Evolutionary conservation across 2,888 invertebrate species (phyloP), one percentile per base, ranked within the genome.

Genomic region (Empis livida): DNA sequence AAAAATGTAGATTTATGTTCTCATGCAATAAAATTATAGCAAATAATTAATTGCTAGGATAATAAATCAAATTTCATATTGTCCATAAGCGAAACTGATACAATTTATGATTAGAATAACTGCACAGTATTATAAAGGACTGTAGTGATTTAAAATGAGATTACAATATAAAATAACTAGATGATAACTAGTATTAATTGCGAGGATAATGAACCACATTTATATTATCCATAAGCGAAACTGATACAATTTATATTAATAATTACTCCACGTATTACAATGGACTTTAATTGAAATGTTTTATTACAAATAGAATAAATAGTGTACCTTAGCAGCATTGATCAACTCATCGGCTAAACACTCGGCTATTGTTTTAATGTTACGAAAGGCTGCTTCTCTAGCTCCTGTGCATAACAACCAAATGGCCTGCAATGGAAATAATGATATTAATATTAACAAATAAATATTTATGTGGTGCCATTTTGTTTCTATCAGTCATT

Each of bases 341-440:
- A 99, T 99, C 49, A 99, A 83, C 73, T 99, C 99, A 78, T 99
- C 99, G 67, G 99, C 97, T 62, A 99, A 79, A 73, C 99, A 99
- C 73, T 99, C 99, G 51, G 99, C 97, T 65, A 99, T 99, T 44
- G 96, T 96, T 75, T 99, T 99, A 69, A 99, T 97, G 76, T 99
- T 99, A 65, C 99, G 84, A 84, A 99, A 99, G 44, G 99, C 92
- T 53, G 99, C 95, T 73, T 99, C 97, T 59, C 99, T 84, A 44
- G 99, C 96, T 54, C 99, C 99, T 45, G 97, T 99, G 73, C 97
- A 97, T 65, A 99, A 41, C 14, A 41, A 27, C 41, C 41, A 41
- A 9, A 41, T 41, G 11, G 41, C 41, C 41, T 41, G 5, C 10
- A 41, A 4, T n/a, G n/a, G n/a, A n/a, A n/a, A n/a, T n/a, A n/a